Evolutionary conservation across 2,888 invertebrate genomes (phyloP).

Genomic region (Matsumyia berberina): DNA sequence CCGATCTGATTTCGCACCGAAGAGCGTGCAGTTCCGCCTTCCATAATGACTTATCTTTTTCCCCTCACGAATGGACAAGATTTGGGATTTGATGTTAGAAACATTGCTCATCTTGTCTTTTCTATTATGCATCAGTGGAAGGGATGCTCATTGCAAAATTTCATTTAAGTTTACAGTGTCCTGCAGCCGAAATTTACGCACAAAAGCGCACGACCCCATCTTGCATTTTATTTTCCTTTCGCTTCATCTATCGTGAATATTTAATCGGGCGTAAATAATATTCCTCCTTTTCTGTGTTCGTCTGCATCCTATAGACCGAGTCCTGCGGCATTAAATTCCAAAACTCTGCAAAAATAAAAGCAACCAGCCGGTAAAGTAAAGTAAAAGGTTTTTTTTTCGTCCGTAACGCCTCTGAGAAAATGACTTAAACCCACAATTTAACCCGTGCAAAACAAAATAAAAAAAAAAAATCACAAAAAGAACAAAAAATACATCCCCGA

Average conservation of each 20-base stretch:
- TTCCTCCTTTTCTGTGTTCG: constrained; percentile 44
- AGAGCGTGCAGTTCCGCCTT: too few relatives aligned
- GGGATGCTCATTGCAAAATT: too few relatives aligned
- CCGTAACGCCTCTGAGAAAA: constrained; percentile 61
- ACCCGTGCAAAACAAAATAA: constrained; percentile 36
- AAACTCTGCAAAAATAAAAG: constrained; percentile 32
- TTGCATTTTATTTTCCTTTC: constrained; percentile 29
- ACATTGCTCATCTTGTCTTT: too few relatives aligned
- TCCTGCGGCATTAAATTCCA: constrained; percentile 63
- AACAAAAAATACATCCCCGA: constrained; percentile 16
- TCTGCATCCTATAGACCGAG: constrained; percentile 23
- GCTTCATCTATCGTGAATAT: constrained; percentile 74
- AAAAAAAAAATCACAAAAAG: constrained; percentile 29
- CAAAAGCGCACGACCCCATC: constrained; percentile 13
- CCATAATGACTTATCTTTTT: too few relatives aligned
- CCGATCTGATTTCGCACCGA: too few relatives aligned
- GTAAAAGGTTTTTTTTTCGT: constrained; percentile 13
- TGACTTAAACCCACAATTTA: constrained; percentile 72
- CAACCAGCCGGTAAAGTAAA: neutral
- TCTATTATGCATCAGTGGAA: too few relatives aligned
- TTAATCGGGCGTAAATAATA: constrained; percentile 74
- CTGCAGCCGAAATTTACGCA: too few relatives aligned
- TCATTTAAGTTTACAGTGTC: too few relatives aligned
- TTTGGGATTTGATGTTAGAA: too few relatives aligned
- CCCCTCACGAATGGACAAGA: too few relatives aligned